These are phyloP conservation scores for Ormia ochracea DNA, from an alignment of 2,888 invertebrate species.

Conservation along the genomic window DNA sequence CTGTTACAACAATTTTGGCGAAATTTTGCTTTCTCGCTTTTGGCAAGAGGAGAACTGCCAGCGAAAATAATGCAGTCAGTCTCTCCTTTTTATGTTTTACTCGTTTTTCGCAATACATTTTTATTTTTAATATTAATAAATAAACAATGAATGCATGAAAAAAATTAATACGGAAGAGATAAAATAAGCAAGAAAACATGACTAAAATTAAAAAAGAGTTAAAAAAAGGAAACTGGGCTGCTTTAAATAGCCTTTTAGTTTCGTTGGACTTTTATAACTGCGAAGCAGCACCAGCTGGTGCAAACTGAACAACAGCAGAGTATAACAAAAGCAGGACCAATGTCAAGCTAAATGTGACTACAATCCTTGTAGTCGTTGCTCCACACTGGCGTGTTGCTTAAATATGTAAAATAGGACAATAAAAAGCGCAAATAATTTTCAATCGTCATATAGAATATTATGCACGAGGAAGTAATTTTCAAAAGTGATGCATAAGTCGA, in stretches of 20 bases:
- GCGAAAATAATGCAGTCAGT: too few species aligned
- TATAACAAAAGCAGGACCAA: slow-evolving; percentile 10
- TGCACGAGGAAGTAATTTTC: not conserved
- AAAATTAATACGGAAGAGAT: slow-evolving; percentile 35
- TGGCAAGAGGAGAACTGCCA: not conserved
- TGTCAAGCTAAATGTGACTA: slow-evolving; percentile 9
- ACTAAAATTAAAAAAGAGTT: not conserved
- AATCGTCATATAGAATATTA: slow-evolving; percentile 50
- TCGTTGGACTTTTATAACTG: not conserved
- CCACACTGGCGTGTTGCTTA: not conserved
- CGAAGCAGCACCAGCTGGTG: slow-evolving; percentile 12
- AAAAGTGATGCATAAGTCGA: not conserved
- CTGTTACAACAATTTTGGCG: slow-evolving; percentile 28
- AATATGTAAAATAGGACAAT: slow-evolving; percentile 35
- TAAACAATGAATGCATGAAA: slow-evolving; percentile 56
- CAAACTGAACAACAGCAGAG: slow-evolving; percentile 3
- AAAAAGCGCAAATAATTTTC: slow-evolving; percentile 20
- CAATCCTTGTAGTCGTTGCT: not conserved
- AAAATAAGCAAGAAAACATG: not conserved
- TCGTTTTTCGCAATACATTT: too few species aligned
- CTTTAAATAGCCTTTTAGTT: slow-evolving; percentile 4
- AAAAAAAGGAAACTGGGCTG: not conserved
- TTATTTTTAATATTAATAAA: slow-evolving; percentile 47
- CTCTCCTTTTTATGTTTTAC: too few species aligned
- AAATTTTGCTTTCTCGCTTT: too few species aligned